Evolutionary conservation across 2,888 invertebrate genomes (phyloP), one percentile per base, ranked within the genome.

Genomic region (Andrena bucephala): DNA sequence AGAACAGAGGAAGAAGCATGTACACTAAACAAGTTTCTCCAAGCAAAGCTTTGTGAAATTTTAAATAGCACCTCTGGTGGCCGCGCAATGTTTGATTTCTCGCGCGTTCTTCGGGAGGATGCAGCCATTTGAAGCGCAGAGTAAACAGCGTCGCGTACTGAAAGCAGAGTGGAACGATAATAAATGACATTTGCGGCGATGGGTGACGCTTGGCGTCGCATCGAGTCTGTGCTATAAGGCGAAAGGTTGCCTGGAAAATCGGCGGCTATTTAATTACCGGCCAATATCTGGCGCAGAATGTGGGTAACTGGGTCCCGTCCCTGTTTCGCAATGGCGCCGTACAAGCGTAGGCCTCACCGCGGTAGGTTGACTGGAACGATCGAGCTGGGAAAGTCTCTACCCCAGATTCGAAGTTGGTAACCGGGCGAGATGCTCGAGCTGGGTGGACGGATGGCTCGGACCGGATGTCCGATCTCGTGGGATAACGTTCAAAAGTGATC

Each of bases 301-400:
- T 91, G 87, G 91, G 90, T 91, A 90, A 91, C 86, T 85, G 79
- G 91, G 87, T 84, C 90, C 89, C 87, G 90, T 89, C 87, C 90
- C 86, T 90, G 83, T 90, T 91, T 89, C 88, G 85, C 83, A 87
- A 90, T 74, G 60, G 42, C 63, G 60, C 57, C 31, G 65, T 82
- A 85, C 84, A 85, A 89, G 90, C 81, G 85, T 79, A 83, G 80
- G 86, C 82, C 72, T 77, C 72, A 77, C 62, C 80, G 81, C 82
- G 86, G 83, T 85, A 85, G 87, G 87, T 85, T 84, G 86, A 85
- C 87, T 86, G 87, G 86, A 90, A 89, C 85, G 84, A 83, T 88
- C 81, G 65, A 68, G 77, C 82, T 84, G 87, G 86, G 88, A 90
- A 90, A 89, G 87, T 89, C 81, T 84, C 80, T 84, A 88, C 75